These are phyloP conservation scores for Ia io DNA, from an alignment of 2,113 vertebrate genomes.

Conservation along the genomic window DNA sequence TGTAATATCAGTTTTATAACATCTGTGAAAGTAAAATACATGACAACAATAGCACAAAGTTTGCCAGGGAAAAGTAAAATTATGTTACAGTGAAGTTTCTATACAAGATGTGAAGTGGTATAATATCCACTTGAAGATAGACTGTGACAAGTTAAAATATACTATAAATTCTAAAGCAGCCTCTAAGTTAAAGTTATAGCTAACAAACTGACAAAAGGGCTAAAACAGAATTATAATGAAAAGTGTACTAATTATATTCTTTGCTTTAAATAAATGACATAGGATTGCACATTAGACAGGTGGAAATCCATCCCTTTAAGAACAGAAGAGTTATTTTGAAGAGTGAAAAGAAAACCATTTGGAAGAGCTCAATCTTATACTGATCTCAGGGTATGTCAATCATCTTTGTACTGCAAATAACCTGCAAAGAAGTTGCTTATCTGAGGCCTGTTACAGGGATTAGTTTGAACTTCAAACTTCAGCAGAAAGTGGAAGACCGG, in stretches of 20 bases:
- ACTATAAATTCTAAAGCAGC: background rate
- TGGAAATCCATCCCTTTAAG: background rate
- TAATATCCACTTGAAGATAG: background rate
- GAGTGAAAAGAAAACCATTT: background rate
- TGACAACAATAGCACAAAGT: background rate
- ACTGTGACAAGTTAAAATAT: background rate
- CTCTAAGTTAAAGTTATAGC: background rate
- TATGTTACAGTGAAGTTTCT: background rate
- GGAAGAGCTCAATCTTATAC: background rate
- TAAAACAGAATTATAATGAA: background rate
- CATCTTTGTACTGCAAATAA: background rate
- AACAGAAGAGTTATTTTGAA: background rate
- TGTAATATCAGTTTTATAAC: background rate
- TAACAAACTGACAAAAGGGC: background rate
- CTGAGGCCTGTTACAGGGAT: background rate
- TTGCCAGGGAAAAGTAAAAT: background rate
- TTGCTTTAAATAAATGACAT: background rate
- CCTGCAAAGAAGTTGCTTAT: background rate
- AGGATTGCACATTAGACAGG: background rate
- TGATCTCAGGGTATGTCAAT: background rate
- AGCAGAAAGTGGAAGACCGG: background rate
- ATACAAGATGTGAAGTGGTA: background rate
- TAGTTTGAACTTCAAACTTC: slow-evolving; percentile 1
- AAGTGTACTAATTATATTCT: background rate
- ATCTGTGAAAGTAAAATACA: background rate